Percentiles rank a stretch among this genome's conserved stretches.
phyloP scores from a whole-genome alignment of 2,113 vertebrate species.

The Chinchilla lanigera region DNA sequence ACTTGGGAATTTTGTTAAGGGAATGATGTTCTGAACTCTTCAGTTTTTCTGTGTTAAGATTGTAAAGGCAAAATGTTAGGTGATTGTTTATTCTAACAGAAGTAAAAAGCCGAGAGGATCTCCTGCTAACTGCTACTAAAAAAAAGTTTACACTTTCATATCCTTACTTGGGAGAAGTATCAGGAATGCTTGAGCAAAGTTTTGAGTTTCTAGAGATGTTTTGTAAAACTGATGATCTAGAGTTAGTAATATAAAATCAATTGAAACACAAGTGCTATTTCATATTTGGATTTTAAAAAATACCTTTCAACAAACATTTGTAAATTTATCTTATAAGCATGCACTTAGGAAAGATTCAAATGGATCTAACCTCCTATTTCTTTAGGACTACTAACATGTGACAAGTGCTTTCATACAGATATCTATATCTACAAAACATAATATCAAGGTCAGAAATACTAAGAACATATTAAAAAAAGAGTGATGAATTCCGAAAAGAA shows the following conservation, averaged over 20 bases:
- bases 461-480: background rate
- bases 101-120: background rate
- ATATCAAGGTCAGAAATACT: background rate
- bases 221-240: background rate
- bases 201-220: slow-evolving; percentile 27
- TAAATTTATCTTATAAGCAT: background rate
- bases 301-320: background rate
- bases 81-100: slow-evolving; percentile 33
- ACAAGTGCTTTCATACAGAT: background rate
- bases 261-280: background rate
- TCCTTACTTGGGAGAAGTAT: slow-evolving; percentile 23
- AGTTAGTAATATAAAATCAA: background rate
- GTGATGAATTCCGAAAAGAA: background rate
- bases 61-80: slow-evolving; percentile 10
- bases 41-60: background rate
- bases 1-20: slow-evolving; percentile 1
- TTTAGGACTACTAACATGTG: background rate
- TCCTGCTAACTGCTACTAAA: background rate
- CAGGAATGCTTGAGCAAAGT: background rate
- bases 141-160: slow-evolving; percentile 24
- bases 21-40: background rate
- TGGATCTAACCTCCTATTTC: background rate
- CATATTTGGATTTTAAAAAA: background rate
- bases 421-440: background rate
- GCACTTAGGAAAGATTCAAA: background rate